Base-by-base conservation (phyloP, 2,113 vertebrate species). In the Cichladusa arquata region DNA sequence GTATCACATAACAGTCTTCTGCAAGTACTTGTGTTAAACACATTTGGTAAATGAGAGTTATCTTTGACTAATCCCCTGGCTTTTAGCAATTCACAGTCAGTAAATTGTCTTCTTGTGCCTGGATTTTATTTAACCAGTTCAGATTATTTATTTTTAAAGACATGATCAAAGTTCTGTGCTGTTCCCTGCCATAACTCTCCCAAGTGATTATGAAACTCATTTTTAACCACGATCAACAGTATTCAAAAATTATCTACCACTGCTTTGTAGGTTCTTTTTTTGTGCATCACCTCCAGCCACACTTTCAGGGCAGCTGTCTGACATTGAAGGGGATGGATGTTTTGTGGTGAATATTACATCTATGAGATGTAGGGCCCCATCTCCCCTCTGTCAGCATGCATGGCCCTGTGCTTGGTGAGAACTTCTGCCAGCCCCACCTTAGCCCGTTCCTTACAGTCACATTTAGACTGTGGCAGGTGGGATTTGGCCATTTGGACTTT, bases 121-220 rank as follows among this genome's bases (percentile, higher is more conserved):
- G 34, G 58, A n/a, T 93, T 96, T 93, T 93, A 92, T 94, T 90
- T 87, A 92, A 76, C 87, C 81, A 80, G 61, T 89, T 77, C 86
- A 81, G 66, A 87, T 91, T 94, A 79, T 92, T 93, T 95, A 85
- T 85, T 95, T 95, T 89, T 66, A 65, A 92, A 89, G 84, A 57
- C 42, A 12, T 77, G 73, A 73, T 77, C 61, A 67, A 87, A 93
- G 79, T 81, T 72, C 78, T 81, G 3, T n/a, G 20, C 65, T 44
- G 36, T 77, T 92, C 19, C 8, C 65, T 79, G 79, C 56, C 60
- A 19, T 89, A 93, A 80, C 45, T 95, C 76, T 74, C 57, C 24
- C 38, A 60, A 74, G 72, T 36, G 34, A 88, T 94, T 47, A 69
- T 48, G 51, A 78, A 86, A 91, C 56, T 90, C 51, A 67, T 60